Evolutionary conservation across 1,140 invertebrate species (phyloP).

Genomic region (Eupristina koningsbergeri): DNA sequence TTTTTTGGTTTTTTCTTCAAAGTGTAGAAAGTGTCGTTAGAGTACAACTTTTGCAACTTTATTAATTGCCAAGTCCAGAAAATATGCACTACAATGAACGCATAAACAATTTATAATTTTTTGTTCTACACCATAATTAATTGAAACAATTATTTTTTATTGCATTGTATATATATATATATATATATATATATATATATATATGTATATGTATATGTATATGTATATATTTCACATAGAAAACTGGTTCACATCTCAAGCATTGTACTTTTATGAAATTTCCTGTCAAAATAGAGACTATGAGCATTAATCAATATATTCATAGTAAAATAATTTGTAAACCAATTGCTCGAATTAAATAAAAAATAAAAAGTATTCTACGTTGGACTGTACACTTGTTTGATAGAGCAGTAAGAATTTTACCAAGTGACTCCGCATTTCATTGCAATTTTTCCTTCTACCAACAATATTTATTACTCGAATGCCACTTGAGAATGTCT

Average conservation of each 20-base stretch:
- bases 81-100: neutral
- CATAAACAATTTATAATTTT: slow-evolving; percentile 4
- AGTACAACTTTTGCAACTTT: neutral
- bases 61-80: neutral
- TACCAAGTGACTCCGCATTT: slow-evolving; percentile 5
- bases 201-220: too few relatives aligned
- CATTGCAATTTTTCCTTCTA: slow-evolving; percentile 24
- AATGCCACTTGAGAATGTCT: slow-evolving; percentile 7
- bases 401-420: too few relatives aligned
- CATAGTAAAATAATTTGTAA: neutral
- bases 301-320: neutral
- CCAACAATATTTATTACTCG: slow-evolving; percentile 8
- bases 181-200: too few relatives aligned
- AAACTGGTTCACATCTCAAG: neutral
- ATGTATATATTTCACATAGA: neutral
- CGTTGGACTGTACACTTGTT: neutral
- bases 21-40: neutral
- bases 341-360: neutral
- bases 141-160: neutral
- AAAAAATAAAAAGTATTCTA: slow-evolving; percentile 11
- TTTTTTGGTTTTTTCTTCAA: neutral
- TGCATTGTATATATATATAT: too few relatives aligned
- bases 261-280: neutral
- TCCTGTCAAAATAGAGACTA: neutral
- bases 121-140: neutral